Evolutionary conservation across 2,797 vertebrate genomes (phyloP).

Genomic region (Thalassophryne amazonica): DNA sequence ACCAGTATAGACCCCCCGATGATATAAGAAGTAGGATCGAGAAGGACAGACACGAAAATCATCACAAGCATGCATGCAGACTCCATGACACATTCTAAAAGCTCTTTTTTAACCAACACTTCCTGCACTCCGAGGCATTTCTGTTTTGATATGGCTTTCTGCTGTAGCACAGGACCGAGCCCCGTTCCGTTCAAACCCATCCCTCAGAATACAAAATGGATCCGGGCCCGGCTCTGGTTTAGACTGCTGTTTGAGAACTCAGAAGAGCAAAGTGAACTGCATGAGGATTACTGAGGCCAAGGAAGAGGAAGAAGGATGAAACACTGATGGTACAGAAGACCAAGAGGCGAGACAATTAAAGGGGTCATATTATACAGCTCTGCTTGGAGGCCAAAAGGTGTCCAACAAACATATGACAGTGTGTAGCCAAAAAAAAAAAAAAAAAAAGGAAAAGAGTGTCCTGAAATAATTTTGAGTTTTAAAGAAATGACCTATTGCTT

Average conservation of each 20-base stretch:
- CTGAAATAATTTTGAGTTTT: too few relatives aligned
- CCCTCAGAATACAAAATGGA: constrained; percentile 5
- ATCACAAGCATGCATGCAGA: constrained; percentile 1
- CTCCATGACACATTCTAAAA: constrained; percentile 44
- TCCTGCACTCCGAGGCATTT: constrained; percentile 61
- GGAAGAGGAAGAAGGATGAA: constrained; percentile 50
- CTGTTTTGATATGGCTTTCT: constrained; percentile 76
- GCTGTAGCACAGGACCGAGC: constrained; percentile 40
- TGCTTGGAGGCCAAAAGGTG: too few relatives aligned
- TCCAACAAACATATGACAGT: too few relatives aligned
- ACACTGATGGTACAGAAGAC: constrained; percentile 47
- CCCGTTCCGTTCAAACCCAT: constrained; percentile 21
- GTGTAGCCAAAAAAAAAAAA: too few relatives aligned
- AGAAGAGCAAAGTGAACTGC: constrained; percentile 58
- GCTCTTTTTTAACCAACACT: constrained; percentile 54
- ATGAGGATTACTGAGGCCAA: constrained; percentile 63
- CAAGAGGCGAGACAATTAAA: constrained; percentile 6
- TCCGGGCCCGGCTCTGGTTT: constrained; percentile 34
- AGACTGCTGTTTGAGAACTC: constrained; percentile 63
- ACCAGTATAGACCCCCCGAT: constrained; percentile 59
- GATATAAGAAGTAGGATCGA: constrained; percentile 68
- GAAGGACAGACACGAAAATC: constrained; percentile 46
- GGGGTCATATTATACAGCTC: too few relatives aligned
- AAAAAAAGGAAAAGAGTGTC: too few relatives aligned
- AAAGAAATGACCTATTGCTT: too few relatives aligned